These are phyloP conservation scores for Listronotus bonariensis DNA, from an alignment of 1,140 invertebrate species.

Conservation along the genomic window DNA sequence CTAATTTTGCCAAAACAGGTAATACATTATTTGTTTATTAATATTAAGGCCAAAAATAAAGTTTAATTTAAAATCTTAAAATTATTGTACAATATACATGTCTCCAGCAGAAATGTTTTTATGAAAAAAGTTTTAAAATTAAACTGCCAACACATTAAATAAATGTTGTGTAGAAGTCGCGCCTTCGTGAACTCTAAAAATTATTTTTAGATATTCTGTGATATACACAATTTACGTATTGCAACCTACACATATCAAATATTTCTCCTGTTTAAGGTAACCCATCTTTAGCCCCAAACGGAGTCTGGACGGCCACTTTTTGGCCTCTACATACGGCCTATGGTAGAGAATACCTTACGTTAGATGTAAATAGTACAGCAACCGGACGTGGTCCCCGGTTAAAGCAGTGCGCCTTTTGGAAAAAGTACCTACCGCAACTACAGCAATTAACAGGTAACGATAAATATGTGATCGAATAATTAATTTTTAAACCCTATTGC, in stretches of 20 bases:
- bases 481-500: conserved; percentile 5
- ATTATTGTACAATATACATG: too few relatives aligned
- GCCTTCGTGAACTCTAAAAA: too few relatives aligned
- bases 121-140: too few relatives aligned
- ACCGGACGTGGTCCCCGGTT: conserved; percentile 83
- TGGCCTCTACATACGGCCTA: conserved; percentile 87
- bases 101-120: too few relatives aligned
- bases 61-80: too few relatives aligned
- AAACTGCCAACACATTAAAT: too few relatives aligned
- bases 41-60: too few relatives aligned
- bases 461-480: conserved; percentile 25
- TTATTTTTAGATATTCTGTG: too few relatives aligned
- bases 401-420: conserved; percentile 96
- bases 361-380: conserved; percentile 78
- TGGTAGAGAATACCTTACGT: conserved; percentile 82
- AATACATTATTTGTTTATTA: not conserved
- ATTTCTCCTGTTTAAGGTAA: conserved; percentile 57
- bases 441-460: conserved; percentile 72
- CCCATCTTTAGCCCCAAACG: conserved; percentile 68
- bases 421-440: conserved; percentile 89
- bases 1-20: conserved; percentile 94
- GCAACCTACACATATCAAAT: too few relatives aligned
- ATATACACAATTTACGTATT: too few relatives aligned
- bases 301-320: conserved; percentile 67
- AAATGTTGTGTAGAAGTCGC: too few relatives aligned